Percentiles rank a stretch among this genome's conserved stretches.
Evolutionary conservation across 2,113 vertebrate species (phyloP).

Genomic region (Actenoides lindsayi): DNA sequence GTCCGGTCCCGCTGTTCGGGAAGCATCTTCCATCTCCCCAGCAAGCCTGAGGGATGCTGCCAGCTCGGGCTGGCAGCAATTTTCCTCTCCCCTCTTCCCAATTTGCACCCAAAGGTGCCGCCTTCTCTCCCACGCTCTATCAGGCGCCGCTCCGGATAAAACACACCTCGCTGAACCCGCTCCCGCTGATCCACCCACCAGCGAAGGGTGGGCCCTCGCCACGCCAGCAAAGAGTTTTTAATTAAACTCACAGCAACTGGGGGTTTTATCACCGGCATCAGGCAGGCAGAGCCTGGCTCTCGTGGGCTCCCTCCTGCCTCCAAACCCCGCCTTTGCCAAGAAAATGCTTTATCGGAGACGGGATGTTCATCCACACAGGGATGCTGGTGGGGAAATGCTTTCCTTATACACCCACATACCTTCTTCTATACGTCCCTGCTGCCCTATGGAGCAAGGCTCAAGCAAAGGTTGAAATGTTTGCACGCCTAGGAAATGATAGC

Average conservation of each 20-base stretch:
- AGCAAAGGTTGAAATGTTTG: neutral
- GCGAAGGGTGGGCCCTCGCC: neutral
- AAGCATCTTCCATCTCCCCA: neutral
- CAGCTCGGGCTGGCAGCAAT: neutral
- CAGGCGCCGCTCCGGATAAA: neutral
- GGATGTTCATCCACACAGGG: neutral
- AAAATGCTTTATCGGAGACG: rapidly evolving
- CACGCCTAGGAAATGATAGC: neutral
- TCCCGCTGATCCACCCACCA: neutral
- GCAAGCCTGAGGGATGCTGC: neutral
- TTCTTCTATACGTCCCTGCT: neutral
- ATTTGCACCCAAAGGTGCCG: neutral
- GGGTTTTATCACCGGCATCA: neutral
- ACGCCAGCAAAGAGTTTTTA: neutral
- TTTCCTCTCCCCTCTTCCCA: neutral
- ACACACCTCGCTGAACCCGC: neutral
- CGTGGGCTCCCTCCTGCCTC: neutral
- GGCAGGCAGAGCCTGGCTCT: neutral
- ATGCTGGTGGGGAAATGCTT: neutral
- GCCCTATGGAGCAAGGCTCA: neutral
- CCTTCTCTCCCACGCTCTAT: neutral
- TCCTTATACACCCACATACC: neutral
- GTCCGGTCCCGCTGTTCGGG: neutral
- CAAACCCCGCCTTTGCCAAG: neutral
- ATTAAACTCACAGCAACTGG: neutral